phyloP scores from a whole-genome alignment of 2,113 vertebrate species.

The Scortum barcoo region DNA sequence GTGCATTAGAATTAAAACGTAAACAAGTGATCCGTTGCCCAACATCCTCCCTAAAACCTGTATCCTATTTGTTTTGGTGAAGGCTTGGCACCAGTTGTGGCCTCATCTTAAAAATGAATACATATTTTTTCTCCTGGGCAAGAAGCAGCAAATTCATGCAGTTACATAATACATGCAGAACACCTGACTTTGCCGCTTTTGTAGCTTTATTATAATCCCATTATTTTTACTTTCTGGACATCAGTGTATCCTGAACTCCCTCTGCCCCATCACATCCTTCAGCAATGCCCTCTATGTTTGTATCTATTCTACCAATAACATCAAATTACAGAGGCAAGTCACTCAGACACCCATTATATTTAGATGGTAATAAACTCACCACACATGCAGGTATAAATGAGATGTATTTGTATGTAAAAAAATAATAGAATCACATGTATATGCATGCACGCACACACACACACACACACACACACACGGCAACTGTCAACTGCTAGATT shows the following conservation, averaged over 20 bases:
- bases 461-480: constrained; percentile 23
- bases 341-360: neutral
- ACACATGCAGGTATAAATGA: neutral
- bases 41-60: neutral
- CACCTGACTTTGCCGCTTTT: neutral
- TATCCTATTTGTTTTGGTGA: constrained; percentile 2
- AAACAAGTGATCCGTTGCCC: neutral
- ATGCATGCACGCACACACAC: constrained; percentile 7
- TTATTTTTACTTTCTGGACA: neutral
- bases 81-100: neutral
- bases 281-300: too few relatives aligned
- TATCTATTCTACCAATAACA: neutral
- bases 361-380: constrained; percentile 7
- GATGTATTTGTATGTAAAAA: neutral
- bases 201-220: constrained; percentile 8
- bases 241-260: neutral
- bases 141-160: neutral
- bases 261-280: too few relatives aligned
- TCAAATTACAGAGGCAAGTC: neutral
- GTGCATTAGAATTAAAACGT: neutral
- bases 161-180: neutral
- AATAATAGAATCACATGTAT: constrained; percentile 3
- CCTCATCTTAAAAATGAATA: neutral
- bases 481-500: constrained; percentile 55
- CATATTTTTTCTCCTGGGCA: neutral